phyloP scores from a whole-genome alignment of 2,888 invertebrate species.

The Acanthosoma haemorrhoidale region DNA sequence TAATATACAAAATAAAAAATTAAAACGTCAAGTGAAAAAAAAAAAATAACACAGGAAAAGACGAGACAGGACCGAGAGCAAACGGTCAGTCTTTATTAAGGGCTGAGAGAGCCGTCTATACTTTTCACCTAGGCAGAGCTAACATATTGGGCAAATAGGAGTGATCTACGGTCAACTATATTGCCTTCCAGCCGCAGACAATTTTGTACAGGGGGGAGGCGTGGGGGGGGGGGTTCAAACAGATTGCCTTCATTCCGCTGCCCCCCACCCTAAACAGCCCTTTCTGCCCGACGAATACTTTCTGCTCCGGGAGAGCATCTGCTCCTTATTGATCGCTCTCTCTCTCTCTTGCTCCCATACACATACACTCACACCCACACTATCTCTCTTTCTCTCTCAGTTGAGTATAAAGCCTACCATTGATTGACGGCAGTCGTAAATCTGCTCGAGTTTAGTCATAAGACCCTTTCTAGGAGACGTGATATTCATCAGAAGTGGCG shows the following conservation, averaged over 20 bases:
- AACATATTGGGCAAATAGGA: constrained; percentile 5
- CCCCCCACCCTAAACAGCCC: too few relatives aligned
- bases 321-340: constrained; percentile 5
- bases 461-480: too few relatives aligned
- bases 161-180: constrained; percentile 11
- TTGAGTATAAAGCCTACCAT: neutral
- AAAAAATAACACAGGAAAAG: too few relatives aligned
- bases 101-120: neutral
- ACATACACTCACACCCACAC: too few relatives aligned
- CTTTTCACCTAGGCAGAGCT: neutral
- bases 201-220: neutral
- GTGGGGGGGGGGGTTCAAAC: neutral
- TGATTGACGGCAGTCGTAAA: neutral
- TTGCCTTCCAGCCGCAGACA: constrained; percentile 1
- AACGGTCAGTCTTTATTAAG: constrained; percentile 5
- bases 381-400: too few relatives aligned
- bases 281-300: constrained; percentile 11
- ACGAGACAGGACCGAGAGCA: too few relatives aligned
- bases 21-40: too few relatives aligned
- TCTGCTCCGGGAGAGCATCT: constrained; percentile 10
- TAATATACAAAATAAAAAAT: too few relatives aligned
- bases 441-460: too few relatives aligned
- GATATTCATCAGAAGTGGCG: too few relatives aligned
- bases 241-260: neutral
- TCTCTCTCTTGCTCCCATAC: too few relatives aligned